Base-by-base conservation (phyloP, 2,797 vertebrate genomes). In the Lithobates sylvaticus region DNA sequence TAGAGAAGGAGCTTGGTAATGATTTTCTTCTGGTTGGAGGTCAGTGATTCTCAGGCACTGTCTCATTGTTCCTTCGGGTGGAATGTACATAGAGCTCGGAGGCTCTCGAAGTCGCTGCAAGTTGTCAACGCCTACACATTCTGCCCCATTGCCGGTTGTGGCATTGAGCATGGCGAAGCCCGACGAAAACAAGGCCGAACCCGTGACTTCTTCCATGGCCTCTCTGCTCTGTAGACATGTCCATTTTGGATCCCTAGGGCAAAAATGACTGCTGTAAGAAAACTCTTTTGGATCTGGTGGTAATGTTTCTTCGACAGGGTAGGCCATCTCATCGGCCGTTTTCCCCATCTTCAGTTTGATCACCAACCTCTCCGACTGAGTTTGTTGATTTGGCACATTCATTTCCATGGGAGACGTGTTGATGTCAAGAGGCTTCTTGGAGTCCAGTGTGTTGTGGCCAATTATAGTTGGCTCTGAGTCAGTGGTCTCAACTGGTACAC, bases 41-140 rank as follows among this genome's bases (percentile, higher is more conserved):
- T 76, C 8, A 39, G 67, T 81, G 50, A 68, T 86, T 64, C 76
- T 90, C 23, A n/a, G 0, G 0, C 0, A 10, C 32, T 0, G 88
- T 3, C 44, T 78, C 23, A 88, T 78, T 7, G 89, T 81, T 26
- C 86, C 87, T 7, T 27, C 84, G 0, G 90, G 92, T n/a, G 92
- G 90, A 75, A 94, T 81, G 67, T 93, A 94, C n/a, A 91, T 91
- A 34, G 91, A 91, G 71, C 89, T 89, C 10, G 94, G 94, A 9
- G 93, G 93, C 89, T 94, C 93, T 79, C 89, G 82, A 3, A 93
- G 2, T 0, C 87, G 78, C 8, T 79, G 88, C 15, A 54, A 4
- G 64, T 54, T 69, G 42, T 79, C 81, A 2, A 29, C 12, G 3
- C 10, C 8, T 39, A 21, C 73, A 81, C 87, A 88, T 72, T 87